These are phyloP conservation scores for Molossus molossus DNA, from an alignment of 2,797 vertebrate species.

Conservation along the genomic window DNA sequence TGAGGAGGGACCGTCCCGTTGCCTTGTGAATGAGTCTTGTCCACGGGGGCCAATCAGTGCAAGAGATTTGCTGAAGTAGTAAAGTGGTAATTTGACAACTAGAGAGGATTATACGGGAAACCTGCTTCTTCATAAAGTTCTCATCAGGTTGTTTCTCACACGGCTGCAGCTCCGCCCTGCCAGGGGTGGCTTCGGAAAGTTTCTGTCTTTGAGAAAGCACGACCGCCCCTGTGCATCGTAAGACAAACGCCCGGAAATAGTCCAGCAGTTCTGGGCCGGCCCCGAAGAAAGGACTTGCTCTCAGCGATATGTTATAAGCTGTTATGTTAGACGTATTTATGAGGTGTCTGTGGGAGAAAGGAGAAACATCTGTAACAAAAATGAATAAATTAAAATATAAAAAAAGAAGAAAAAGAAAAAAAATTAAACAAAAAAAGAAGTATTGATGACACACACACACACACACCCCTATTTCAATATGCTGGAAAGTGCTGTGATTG, in stretches of 20 bases:
- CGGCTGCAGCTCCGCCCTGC: not conserved
- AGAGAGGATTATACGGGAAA: not conserved
- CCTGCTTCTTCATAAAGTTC: not conserved
- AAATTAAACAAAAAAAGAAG: not conserved
- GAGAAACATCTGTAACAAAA: no score
- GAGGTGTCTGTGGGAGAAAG: no score
- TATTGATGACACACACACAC: not conserved
- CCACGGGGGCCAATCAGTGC: not conserved
- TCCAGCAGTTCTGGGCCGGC: not conserved
- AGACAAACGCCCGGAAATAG: slow-evolving; percentile 11
- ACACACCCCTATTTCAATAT: not conserved
- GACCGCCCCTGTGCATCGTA: not conserved
- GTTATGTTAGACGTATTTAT: not conserved
- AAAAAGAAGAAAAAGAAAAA: no score
- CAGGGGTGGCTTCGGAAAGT: not conserved
- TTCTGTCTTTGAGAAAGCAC: slow-evolving; percentile 36
- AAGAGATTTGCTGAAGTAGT: slow-evolving; percentile 21
- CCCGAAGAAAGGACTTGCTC: slow-evolving; percentile 19
- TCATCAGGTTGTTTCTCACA: slow-evolving; percentile 8
- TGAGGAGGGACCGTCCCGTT: not conserved
- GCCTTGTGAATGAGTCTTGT: not conserved
- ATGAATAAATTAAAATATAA: no score
- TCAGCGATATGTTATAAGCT: not conserved
- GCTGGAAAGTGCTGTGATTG: not conserved
- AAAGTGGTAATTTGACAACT: slow-evolving; percentile 32